Evolutionary conservation across 2,888 invertebrate species (phyloP).

Genomic region (Tenthredo mesomela): DNA sequence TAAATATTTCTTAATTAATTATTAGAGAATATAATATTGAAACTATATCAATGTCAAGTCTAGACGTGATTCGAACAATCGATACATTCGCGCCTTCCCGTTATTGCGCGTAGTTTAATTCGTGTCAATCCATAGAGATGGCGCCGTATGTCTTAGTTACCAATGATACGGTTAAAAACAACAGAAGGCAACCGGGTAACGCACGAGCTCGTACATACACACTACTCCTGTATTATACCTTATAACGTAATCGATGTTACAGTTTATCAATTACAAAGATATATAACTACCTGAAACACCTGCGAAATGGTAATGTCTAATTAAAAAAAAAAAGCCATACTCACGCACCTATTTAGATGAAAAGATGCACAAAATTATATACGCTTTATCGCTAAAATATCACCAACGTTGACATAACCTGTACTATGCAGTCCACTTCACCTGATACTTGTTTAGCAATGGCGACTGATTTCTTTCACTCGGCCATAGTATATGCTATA

Average conservation of each 20-base stretch:
- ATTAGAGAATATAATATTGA: background rate
- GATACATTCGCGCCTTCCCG: constrained; percentile 7
- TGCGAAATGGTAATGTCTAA: constrained; percentile 33
- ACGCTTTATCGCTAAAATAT: background rate
- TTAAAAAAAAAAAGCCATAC: constrained; percentile 25
- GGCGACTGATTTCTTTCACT: background rate
- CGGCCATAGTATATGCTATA: background rate
- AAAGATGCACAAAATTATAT: constrained; percentile 1
- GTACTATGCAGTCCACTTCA: background rate
- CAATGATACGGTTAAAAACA: constrained; percentile 52
- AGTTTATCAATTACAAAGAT: background rate
- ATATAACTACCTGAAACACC: background rate
- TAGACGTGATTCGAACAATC: background rate
- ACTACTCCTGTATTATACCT: background rate
- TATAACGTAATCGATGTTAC: background rate
- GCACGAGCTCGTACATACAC: background rate
- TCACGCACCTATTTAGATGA: constrained; percentile 29
- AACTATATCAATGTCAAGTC: background rate
- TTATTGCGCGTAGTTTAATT: background rate
- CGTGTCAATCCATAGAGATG: constrained; percentile 58
- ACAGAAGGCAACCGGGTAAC: constrained; percentile 38
- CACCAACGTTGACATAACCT: constrained; percentile 32
- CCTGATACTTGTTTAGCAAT: constrained; percentile 13
- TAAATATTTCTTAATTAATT: background rate
- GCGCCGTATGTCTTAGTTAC: constrained; percentile 69